phyloP scores from a whole-genome alignment of 2,888 invertebrate species.

The Heliconius erato region DNA sequence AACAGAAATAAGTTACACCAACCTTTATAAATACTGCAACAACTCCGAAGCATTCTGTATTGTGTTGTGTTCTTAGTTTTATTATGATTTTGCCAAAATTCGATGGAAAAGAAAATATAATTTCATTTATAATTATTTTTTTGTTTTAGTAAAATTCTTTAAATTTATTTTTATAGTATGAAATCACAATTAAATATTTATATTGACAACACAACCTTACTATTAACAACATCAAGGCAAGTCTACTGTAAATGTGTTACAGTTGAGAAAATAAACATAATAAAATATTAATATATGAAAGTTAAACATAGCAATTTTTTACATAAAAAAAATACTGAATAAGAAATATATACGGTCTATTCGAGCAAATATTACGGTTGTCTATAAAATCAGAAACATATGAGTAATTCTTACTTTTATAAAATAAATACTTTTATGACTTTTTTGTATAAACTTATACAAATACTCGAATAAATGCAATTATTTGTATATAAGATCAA shows the following conservation, averaged over 20 bases:
- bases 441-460: not conserved
- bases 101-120: not conserved
- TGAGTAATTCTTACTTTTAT: not conserved
- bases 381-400: constrained; percentile 4
- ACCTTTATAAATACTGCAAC: constrained; percentile 11
- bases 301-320: no score
- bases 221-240: not conserved
- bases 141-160: not conserved
- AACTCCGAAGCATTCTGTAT: not conserved
- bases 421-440: not conserved
- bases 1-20: not conserved
- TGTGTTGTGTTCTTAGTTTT: not conserved
- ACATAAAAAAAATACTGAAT: not conserved
- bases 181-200: not conserved
- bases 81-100: not conserved
- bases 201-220: not conserved
- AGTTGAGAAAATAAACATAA: not conserved
- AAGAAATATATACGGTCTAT: not conserved
- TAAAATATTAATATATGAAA: no score
- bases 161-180: not conserved
- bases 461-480: constrained; percentile 9
- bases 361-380: not conserved
- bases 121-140: not conserved
- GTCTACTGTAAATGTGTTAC: not conserved
- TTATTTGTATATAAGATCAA: not conserved